These are phyloP conservation scores for Dilophus febrilis DNA, from an alignment of 2,888 invertebrate genomes.

Conservation along the genomic window DNA sequence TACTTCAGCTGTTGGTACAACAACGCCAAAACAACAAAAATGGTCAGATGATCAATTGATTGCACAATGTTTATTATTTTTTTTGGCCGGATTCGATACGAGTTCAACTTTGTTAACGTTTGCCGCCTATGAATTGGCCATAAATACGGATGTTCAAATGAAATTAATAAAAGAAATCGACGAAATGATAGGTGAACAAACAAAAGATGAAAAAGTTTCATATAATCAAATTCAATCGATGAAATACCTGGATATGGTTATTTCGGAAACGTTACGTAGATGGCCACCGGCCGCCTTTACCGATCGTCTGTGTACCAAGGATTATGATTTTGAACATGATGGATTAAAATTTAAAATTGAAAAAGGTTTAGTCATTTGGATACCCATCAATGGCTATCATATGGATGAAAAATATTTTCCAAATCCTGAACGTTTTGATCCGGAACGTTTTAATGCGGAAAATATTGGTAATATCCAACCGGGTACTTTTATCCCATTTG, in stretches of 20 bases:
- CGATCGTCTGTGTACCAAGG: conserved; percentile 26
- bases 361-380: conserved; percentile 17
- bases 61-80: conserved; percentile 24
- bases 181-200: conserved; percentile 21
- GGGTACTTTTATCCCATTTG: conserved; percentile 28
- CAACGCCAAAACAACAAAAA: conserved; percentile 26
- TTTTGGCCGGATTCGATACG: conserved; percentile 33
- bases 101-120: conserved; percentile 29
- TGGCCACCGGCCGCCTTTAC: too few relatives aligned
- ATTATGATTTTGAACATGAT: conserved; percentile 26
- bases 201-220: conserved; percentile 26
- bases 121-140: conserved; percentile 32
- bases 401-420: conserved; percentile 35
- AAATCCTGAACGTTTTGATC: conserved; percentile 38
- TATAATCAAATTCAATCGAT: conserved; percentile 36
- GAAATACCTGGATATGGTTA: conserved; percentile 43
- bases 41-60: conserved; percentile 11
- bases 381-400: conserved; percentile 32
- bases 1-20: conserved; percentile 19
- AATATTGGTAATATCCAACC: conserved; percentile 34
- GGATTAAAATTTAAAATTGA: conserved; percentile 15
- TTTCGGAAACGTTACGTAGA: conserved; percentile 32
- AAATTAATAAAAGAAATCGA: conserved; percentile 32
- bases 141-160: conserved; percentile 35
- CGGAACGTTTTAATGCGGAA: conserved; percentile 38